Evolutionary conservation across 2,888 invertebrate species (phyloP).

Genomic region (Apamea crenata): DNA sequence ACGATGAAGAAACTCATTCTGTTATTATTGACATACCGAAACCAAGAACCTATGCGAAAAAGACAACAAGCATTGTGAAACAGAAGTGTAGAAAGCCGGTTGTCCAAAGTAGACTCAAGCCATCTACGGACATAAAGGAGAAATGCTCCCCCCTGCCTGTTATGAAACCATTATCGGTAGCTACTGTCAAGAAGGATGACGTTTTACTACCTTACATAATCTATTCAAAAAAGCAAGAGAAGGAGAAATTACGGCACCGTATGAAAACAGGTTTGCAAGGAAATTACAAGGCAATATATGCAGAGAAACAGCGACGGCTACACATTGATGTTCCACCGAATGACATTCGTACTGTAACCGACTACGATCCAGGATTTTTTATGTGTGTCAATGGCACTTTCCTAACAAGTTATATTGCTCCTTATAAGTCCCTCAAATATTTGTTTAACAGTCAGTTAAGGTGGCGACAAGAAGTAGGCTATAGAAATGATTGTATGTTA

Average conservation of each 20-base stretch:
- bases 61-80: slow-evolving; percentile 49
- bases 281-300: slow-evolving; percentile 77
- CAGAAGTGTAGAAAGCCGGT: slow-evolving; percentile 51
- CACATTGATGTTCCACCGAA: slow-evolving; percentile 69
- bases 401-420: slow-evolving; percentile 67
- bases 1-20: slow-evolving; percentile 70
- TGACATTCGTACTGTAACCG: slow-evolving; percentile 75
- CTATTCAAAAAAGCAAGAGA: slow-evolving; percentile 75
- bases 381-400: slow-evolving; percentile 73
- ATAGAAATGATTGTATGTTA: slow-evolving; percentile 85
- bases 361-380: slow-evolving; percentile 78
- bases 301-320: slow-evolving; percentile 74
- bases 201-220: slow-evolving; percentile 76
- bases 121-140: slow-evolving; percentile 62
- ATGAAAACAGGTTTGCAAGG: slow-evolving; percentile 72
- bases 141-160: slow-evolving; percentile 69
- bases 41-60: slow-evolving; percentile 62
- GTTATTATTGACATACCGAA: slow-evolving; percentile 73
- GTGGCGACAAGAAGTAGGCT: slow-evolving; percentile 80
- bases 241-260: slow-evolving; percentile 69
- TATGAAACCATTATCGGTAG: slow-evolving; percentile 69
- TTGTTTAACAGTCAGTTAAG: slow-evolving; percentile 73
- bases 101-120: slow-evolving; percentile 56
- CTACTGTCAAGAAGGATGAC: slow-evolving; percentile 72
- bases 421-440: slow-evolving; percentile 77